Evolutionary conservation across 2,797 vertebrate genomes (phyloP), one percentile per base, ranked within the genome.

Genomic region (Lutjanus argentimaculatus): DNA sequence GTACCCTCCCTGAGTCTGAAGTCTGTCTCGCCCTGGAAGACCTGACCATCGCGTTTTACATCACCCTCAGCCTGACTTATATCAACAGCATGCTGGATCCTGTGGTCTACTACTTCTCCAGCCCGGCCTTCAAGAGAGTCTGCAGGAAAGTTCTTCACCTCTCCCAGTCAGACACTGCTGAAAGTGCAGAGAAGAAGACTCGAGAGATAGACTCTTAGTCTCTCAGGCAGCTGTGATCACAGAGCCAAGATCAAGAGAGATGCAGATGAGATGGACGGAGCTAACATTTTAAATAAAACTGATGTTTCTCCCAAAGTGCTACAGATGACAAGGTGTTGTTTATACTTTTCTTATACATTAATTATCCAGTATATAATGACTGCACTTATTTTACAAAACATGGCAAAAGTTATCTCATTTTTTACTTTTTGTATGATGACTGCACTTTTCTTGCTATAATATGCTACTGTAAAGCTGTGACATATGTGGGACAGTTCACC

Each of bases 81-180:
- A 87, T 95, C 84, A 97, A 96, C 86, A 95, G 95, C 42, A 55
- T 81, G 67, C 69, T 96, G 84, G 94, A 97, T 68, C 96, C 90
- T 1, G 59, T 95, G 42, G 65, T 94, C 1, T 94, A 95, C 74
- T 96, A 95, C 71, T 95, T 96, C 82, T 96, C 95, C 77, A 97
- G 89, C 16, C 82, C 94, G 0, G 16, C 40, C 0, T 90, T 97
- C 74, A 94, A 92, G 88, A 94, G 82, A 78, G 55, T 93, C 74
- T 89, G 72, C 70, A 92, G 89, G 52, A 92, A 68, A 73, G 71
- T 45, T 30, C 66, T 94, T 49, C 64, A 55, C 22, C 88, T 92
- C 61, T 9, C 81, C 13, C 51, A 70, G 30, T 0, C 6, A 2
- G 30, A 80, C 0, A 58, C 21, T 2, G 6, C 0, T 8, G 85